A percentile compares a stretch with the other conserved stretches of the same genome.
Evolutionary conservation across 1,140 invertebrate genomes (phyloP).

Genomic region (Homalodisca vitripennis): DNA sequence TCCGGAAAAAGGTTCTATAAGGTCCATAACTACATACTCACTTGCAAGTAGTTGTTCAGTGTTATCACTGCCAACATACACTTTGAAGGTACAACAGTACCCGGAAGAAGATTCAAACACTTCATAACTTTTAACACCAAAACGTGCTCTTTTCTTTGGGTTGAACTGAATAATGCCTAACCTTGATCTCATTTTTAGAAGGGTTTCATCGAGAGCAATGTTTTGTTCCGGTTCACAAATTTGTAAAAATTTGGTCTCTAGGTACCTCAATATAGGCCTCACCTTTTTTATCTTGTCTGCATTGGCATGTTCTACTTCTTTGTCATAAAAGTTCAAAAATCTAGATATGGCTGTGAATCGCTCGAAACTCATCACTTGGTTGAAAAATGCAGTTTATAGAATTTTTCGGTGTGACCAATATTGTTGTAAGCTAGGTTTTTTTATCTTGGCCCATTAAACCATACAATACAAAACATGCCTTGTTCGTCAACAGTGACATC

Average conservation of each 20-base stretch:
- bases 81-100: background rate
- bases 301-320: background rate
- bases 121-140: background rate
- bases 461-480: no score
- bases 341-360: slow-evolving; percentile 5
- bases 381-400: no score
- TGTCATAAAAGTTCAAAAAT: background rate
- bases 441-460: no score
- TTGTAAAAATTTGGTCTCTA: background rate
- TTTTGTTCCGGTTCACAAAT: background rate
- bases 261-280: background rate
- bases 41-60: background rate
- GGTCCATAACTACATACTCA: background rate
- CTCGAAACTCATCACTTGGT: no score
- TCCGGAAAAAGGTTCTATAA: background rate
- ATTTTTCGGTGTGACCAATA: no score
- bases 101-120: background rate
- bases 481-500: no score
- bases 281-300: background rate
- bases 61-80: background rate
- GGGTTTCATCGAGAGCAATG: background rate
- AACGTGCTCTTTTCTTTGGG: background rate
- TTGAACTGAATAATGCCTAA: background rate
- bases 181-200: background rate
- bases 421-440: no score